Evolutionary conservation across 1,140 invertebrate genomes (phyloP).

Genomic region (Coelopa frigida): DNA sequence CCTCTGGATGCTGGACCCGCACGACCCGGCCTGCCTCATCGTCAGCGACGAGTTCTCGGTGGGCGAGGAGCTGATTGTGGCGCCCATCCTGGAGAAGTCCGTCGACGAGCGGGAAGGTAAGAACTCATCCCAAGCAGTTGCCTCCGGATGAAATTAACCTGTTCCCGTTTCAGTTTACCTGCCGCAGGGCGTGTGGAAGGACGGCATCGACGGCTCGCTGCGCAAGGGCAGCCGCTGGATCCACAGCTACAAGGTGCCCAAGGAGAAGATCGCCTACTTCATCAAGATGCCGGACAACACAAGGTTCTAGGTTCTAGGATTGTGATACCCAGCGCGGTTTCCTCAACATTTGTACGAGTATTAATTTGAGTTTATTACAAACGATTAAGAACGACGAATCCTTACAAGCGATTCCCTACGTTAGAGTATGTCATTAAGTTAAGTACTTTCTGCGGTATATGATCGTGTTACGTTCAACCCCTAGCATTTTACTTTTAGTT

Average conservation of each 20-base stretch:
- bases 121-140: background rate
- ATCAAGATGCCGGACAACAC: slow-evolving; percentile 77
- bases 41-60: slow-evolving; percentile 85
- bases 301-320: slow-evolving; percentile 54
- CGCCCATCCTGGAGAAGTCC: slow-evolving; percentile 71
- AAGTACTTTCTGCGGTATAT: too few relatives aligned
- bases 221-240: slow-evolving; percentile 84
- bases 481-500: background rate
- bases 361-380: slow-evolving; percentile 14
- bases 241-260: slow-evolving; percentile 73
- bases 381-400: too few relatives aligned
- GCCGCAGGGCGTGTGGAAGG: slow-evolving; percentile 81
- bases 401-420: background rate
- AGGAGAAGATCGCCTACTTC: slow-evolving; percentile 77
- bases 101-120: slow-evolving; percentile 55
- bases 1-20: slow-evolving; percentile 84
- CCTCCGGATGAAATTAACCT: too few relatives aligned
- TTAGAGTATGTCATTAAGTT: background rate
- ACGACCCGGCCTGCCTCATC: slow-evolving; percentile 67
- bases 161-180: slow-evolving; percentile 59
- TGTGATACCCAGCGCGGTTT: too few relatives aligned
- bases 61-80: slow-evolving; percentile 85
- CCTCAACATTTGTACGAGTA: too few relatives aligned
- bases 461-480: too few relatives aligned
- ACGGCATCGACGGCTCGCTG: slow-evolving; percentile 76